Conservation (phyloP, 2,888 invertebrate genomes). For the Drosophila meridiana region DNA sequence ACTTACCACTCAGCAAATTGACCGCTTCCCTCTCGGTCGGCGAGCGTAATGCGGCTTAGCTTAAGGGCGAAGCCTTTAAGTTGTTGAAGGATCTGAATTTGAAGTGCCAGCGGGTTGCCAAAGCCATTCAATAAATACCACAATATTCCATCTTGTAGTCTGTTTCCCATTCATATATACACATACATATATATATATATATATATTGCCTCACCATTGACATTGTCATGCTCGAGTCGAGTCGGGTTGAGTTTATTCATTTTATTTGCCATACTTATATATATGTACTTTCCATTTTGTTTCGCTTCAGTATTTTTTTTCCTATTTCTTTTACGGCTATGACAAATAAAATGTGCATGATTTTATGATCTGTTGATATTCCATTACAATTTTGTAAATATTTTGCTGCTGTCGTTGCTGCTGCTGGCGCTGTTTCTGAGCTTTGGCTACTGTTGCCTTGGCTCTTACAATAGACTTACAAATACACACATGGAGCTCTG, state of each 20-base stretch:
- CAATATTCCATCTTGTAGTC: conserved; percentile 63
- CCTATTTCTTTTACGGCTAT: conserved; percentile 70
- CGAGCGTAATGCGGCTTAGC: conserved; percentile 43
- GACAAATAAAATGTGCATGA: conserved; percentile 81
- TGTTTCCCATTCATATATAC: neutral
- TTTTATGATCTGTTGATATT: conserved; percentile 81
- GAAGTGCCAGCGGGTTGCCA: conserved; percentile 31
- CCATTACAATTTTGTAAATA: conserved; percentile 81
- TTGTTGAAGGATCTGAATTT: conserved; percentile 35
- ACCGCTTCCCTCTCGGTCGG: conserved; percentile 24
- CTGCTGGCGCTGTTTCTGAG: conserved; percentile 35
- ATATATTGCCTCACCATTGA: conserved; percentile 55
- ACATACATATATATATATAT: conserved; percentile 10
- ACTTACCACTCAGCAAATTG: conserved; percentile 38
- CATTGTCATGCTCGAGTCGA: conserved; percentile 67
- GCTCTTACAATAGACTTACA: conserved; percentile 74
- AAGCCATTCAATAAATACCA: conserved; percentile 78
- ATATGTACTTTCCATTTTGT: conserved; percentile 52
- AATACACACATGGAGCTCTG: conserved; percentile 54
- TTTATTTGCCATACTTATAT: conserved; percentile 72
- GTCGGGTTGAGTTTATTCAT: conserved; percentile 68
- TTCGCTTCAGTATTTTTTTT: conserved; percentile 28
- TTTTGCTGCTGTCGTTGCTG: conserved; percentile 66
- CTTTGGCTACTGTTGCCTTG: conserved; percentile 31
- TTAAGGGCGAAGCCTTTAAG: conserved; percentile 44